These are phyloP conservation scores for Pseudobourletiella spinata DNA, from an alignment of 1,140 invertebrate genomes.

Conservation along the genomic window DNA sequence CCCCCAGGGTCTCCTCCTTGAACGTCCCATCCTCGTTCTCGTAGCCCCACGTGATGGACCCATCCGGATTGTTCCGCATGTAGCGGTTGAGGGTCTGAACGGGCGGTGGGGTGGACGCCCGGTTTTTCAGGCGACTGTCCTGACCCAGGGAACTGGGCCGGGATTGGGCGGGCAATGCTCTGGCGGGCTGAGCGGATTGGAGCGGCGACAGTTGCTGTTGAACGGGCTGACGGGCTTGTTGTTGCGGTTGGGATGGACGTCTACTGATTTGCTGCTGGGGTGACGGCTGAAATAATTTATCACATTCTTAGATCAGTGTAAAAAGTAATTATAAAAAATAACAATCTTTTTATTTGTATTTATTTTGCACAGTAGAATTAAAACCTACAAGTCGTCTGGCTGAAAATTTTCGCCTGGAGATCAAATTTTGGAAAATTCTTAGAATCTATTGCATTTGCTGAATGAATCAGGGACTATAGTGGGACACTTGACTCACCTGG, in stretches of 20 bases:
- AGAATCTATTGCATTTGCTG: no score
- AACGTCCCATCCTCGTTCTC: conserved; percentile 66
- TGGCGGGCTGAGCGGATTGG: neutral
- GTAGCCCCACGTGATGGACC: conserved; percentile 75
- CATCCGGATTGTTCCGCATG: conserved; percentile 67
- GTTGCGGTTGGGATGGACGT: conserved; percentile 8
- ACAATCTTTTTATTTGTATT: no score
- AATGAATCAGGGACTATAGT: no score
- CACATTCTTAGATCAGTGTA: neutral
- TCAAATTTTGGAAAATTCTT: no score
- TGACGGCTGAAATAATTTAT: neutral
- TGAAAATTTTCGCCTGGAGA: no score
- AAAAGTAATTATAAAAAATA: neutral
- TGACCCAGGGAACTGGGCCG: neutral
- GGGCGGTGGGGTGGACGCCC: conserved; percentile 29
- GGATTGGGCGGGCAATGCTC: neutral
- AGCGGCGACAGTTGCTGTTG: conserved; percentile 1
- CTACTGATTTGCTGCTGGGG: neutral
- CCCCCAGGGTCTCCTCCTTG: conserved; percentile 65
- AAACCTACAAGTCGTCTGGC: no score
- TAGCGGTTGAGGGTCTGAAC: conserved; percentile 43
- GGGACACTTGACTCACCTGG: no score
- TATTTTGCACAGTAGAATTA: no score
- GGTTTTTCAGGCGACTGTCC: conserved; percentile 11
- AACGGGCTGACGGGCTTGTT: conserved; percentile 14